phyloP scores from a whole-genome alignment of 30 jellyfish, hydroid and myxozoan genomes.

The Euphysa ruthae region DNA sequence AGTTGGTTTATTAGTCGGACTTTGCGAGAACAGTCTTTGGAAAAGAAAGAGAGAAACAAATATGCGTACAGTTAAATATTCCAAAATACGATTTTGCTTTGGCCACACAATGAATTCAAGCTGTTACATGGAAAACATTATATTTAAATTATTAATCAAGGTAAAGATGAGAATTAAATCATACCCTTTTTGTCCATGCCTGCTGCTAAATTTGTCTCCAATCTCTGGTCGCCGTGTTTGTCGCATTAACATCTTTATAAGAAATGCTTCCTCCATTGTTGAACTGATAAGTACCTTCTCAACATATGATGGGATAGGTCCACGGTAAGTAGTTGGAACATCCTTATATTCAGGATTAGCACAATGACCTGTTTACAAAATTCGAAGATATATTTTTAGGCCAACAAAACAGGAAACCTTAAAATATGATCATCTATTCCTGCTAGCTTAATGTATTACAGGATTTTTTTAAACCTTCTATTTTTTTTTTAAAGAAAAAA shows the following conservation, averaged over 20 bases:
- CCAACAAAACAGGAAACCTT: background rate
- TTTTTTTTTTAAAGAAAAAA: too few relatives aligned
- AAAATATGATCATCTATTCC: background rate
- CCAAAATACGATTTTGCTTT: too few relatives aligned
- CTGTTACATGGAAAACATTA: too few relatives aligned
- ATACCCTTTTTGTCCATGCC: constrained; percentile 99
- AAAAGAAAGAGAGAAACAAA: too few relatives aligned
- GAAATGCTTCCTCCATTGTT: constrained; percentile 97
- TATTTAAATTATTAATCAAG: too few relatives aligned
- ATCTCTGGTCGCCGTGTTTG: constrained; percentile 99
- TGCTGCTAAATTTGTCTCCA: constrained; percentile 99
- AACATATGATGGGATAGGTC: constrained; percentile 89
- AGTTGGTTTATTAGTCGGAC: too few relatives aligned
- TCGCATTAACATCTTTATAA: constrained; percentile 80
- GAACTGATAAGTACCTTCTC: constrained; percentile 97
- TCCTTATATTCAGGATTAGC: constrained; percentile 92
- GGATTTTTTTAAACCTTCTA: too few relatives aligned
- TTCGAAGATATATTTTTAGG: too few relatives aligned
- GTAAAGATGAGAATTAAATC: background rate
- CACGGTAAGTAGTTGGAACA: constrained; percentile 92
- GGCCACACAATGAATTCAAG: too few relatives aligned
- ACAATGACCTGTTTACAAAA: constrained; percentile 18
- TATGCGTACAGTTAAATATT: too few relatives aligned
- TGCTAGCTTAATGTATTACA: too few relatives aligned
- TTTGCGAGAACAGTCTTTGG: too few relatives aligned